These are phyloP conservation scores for Sinocyclocheilus anshuiensis DNA, from an alignment of 2,113 vertebrate species.

Conservation along the genomic window DNA sequence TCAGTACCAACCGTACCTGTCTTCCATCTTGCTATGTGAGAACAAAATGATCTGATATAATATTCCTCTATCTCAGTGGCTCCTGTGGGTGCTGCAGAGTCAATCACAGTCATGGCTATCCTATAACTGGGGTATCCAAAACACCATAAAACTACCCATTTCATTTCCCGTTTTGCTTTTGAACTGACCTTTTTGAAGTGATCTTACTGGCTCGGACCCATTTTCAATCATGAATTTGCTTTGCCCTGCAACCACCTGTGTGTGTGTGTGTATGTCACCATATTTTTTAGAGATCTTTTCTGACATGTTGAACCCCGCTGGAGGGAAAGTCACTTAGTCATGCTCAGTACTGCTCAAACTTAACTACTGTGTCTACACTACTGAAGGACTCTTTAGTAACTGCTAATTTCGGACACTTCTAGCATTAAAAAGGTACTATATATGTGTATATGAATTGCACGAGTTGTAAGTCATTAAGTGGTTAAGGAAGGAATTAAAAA, in stretches of 20 bases:
- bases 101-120: slow-evolving; percentile 4
- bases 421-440: no score
- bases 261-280: background rate
- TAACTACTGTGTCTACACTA: background rate
- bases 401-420: no score
- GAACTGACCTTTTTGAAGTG: slow-evolving; percentile 30
- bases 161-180: slow-evolving; percentile 12
- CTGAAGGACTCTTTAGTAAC: background rate
- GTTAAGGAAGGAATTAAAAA: background rate
- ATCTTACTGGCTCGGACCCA: background rate
- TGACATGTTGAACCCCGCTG: background rate
- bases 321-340: background rate
- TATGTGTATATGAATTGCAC: background rate
- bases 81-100: background rate
- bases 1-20: background rate
- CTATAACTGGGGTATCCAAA: slow-evolving; percentile 9
- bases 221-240: background rate
- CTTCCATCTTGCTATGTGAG: background rate
- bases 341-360: background rate
- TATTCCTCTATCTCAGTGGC: background rate
- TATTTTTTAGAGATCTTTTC: background rate
- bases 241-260: background rate
- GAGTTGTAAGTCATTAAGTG: background rate
- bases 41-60: background rate
- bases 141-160: slow-evolving; percentile 8